A percentile compares a stretch with the other conserved stretches of the same genome.
Conservation (phyloP, 2,113 vertebrate genomes). For the Chroicocephalus ridibundus region DNA sequence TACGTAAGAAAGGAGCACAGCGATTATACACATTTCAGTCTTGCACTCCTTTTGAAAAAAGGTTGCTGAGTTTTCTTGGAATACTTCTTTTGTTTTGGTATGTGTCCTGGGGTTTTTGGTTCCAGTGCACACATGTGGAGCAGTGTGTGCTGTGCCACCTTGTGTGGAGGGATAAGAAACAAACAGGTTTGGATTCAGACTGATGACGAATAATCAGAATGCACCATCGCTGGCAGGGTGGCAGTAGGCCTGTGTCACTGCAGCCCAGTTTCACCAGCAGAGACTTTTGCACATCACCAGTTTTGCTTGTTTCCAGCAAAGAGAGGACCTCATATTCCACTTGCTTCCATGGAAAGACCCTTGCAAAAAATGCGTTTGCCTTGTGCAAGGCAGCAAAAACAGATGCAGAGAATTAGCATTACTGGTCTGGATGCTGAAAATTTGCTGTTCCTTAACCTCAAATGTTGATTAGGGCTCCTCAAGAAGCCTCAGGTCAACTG, state of each 20-base stretch:
- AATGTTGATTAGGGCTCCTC: not conserved
- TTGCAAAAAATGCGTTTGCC: not conserved
- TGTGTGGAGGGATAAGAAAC: fast-evolving
- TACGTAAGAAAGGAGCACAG: not conserved
- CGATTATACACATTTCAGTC: not conserved
- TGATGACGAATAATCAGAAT: not conserved
- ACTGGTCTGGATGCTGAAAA: not conserved
- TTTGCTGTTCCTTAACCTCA: not conserved
- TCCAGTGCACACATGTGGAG: not conserved
- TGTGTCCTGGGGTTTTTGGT: not conserved
- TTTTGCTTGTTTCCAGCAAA: not conserved
- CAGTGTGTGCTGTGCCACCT: not conserved
- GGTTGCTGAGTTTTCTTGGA: not conserved
- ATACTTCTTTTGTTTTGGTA: not conserved
- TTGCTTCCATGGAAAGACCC: not conserved
- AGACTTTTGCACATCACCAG: not conserved
- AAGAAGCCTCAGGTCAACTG: not conserved
- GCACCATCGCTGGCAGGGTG: not conserved
- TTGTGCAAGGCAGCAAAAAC: not conserved
- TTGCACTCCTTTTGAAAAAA: not conserved
- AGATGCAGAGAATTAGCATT: not conserved
- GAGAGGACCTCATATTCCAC: not conserved
- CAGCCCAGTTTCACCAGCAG: not conserved
- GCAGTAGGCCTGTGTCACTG: not conserved
- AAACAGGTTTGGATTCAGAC: not conserved